phyloP scores from a whole-genome alignment of 1,140 invertebrate species.

The Apis florea region DNA sequence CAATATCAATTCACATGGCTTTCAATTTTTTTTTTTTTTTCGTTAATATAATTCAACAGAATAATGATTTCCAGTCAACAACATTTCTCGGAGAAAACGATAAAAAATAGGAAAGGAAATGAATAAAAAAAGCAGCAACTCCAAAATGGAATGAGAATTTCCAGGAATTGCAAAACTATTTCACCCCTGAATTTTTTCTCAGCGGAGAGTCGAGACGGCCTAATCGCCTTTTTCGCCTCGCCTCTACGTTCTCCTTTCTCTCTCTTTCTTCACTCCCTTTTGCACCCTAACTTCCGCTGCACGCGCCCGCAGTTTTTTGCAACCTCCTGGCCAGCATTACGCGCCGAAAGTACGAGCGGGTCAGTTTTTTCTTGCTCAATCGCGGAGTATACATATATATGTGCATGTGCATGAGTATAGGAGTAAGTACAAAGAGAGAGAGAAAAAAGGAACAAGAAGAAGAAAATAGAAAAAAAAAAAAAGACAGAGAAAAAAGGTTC shows the following conservation, averaged over 20 bases:
- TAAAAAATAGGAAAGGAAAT: no score
- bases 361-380: slow-evolving; percentile 51
- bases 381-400: neutral
- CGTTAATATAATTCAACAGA: neutral
- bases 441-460: neutral
- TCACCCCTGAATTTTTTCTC: slow-evolving; percentile 18
- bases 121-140: neutral
- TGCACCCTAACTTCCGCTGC: slow-evolving; percentile 1
- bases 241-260: neutral
- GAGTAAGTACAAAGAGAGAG: neutral
- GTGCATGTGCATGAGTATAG: neutral
- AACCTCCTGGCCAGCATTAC: slow-evolving; percentile 36
- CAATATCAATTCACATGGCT: neutral
- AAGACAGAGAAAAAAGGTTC: slow-evolving; percentile 17
- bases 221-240: slow-evolving; percentile 36
- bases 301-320: slow-evolving; percentile 39
- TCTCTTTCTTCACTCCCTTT: neutral
- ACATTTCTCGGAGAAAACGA: no score
- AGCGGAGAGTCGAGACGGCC: neutral
- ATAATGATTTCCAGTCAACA: neutral
- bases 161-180: slow-evolving; percentile 7
- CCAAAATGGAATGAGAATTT: neutral
- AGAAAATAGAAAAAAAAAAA: neutral
- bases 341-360: slow-evolving; percentile 50
- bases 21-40: neutral